Evolutionary conservation across 1,140 invertebrate species (phyloP).

Genomic region (Bradysia coprophila): DNA sequence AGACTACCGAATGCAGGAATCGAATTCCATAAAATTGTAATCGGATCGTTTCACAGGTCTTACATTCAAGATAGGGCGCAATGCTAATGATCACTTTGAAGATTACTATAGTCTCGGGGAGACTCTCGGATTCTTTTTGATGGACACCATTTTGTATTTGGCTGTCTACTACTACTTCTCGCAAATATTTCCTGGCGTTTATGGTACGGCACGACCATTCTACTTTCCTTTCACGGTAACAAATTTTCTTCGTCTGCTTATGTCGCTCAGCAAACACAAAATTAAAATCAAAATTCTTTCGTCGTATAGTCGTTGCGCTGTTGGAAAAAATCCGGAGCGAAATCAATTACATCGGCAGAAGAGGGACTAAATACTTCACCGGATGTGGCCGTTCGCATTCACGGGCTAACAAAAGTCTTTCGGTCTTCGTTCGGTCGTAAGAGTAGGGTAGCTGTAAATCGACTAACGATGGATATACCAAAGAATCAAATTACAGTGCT

Average conservation of each 20-base stretch:
- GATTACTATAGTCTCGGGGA: too few species aligned
- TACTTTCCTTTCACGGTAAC: conserved; percentile 16
- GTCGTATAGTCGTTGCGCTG: neutral
- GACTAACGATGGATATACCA: conserved; percentile 19
- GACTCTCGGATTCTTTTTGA: conserved; percentile 9
- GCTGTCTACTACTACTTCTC: conserved; percentile 17
- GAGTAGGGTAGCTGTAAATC: conserved; percentile 9
- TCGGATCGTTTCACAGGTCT: too few species aligned
- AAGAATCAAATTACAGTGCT: conserved; percentile 38
- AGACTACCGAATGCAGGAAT: too few species aligned
- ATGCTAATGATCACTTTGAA: too few species aligned
- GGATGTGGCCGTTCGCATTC: conserved; percentile 1
- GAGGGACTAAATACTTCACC: neutral
- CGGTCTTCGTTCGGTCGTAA: neutral
- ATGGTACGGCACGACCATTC: conserved; percentile 13
- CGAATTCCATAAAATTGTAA: too few species aligned
- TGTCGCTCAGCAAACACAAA: too few species aligned
- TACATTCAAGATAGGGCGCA: too few species aligned
- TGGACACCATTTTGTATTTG: conserved; percentile 12
- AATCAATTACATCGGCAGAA: too few species aligned
- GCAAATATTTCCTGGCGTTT: conserved; percentile 16
- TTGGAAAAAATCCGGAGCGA: neutral
- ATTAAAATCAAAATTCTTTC: too few species aligned
- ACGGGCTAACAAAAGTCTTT: conserved; percentile 1
- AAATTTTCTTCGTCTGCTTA: too few species aligned